Base-by-base conservation (phyloP, 2,113 vertebrate genomes). In the Nibea albiflora region DNA sequence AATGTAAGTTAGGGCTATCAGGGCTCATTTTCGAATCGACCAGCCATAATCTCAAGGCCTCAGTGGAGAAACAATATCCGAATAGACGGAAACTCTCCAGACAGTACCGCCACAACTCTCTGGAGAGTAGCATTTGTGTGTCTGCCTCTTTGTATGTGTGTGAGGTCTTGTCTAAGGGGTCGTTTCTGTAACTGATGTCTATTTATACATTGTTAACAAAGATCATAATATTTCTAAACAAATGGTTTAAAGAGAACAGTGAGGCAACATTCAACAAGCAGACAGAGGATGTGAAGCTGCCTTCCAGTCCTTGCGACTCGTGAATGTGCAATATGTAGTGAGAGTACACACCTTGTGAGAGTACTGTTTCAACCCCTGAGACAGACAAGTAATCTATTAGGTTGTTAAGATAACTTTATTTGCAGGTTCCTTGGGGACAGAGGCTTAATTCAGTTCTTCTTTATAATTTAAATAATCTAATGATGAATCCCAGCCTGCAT, bases 401-500 rank as follows among this genome's bases (percentile, higher is more conserved):
- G 54, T 66, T 53, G 49, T 65, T 58, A 72, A 69, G 56, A 84
- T 71, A 15, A 74, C 11, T 83, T 60, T 53, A 71, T 85, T 64
- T 49, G 42, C 56, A 57, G 31, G 66, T 6, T 64, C 84, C 47
- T 20, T 3, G 0, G 39, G 57, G 78, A 78, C 63, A 47, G 7
- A 75, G 49, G 70, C 12, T 84, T 81, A 74, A 88, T 88, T 86
- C 53, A 73, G 31, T 76, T 79, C 57, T 19, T 35, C 74, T 83
- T 77, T 52, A 73, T 88, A 71, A 76, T 86, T 79, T 79, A 82
- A 76, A 76, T 84, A 44, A 80, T 86, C 49, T 81, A 58, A 86
- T 87, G 46, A 53, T 76, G 61, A 76, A 63, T 84, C 66, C 49
- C 26, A 78, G 56, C 42, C 52, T 68, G 50, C 66, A 49, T 84